Conservation (phyloP, 2,888 invertebrate genomes). For the Spialia ferax region DNA sequence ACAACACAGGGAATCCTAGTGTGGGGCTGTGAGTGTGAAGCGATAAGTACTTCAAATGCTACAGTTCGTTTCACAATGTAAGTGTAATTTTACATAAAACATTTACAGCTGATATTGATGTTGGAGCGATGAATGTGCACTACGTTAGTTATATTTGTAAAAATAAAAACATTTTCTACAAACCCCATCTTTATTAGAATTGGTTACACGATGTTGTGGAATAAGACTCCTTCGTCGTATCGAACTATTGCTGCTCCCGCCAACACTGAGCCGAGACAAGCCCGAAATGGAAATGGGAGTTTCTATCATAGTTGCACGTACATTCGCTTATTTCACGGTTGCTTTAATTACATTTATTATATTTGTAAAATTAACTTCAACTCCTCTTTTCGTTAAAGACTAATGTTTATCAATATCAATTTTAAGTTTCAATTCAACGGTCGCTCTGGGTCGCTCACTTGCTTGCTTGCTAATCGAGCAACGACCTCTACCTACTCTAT, state of each 20-base stretch:
- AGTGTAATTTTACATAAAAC: too few relatives aligned
- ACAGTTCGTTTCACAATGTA: too few relatives aligned
- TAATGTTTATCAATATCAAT: not conserved
- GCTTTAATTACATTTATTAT: slow-evolving; percentile 9
- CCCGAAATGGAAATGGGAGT: slow-evolving; percentile 68
- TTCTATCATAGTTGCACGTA: slow-evolving; percentile 61
- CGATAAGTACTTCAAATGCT: too few relatives aligned
- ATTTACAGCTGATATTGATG: too few relatives aligned
- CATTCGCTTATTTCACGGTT: slow-evolving; percentile 14
- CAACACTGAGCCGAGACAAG: slow-evolving; percentile 65
- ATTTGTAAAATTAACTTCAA: not conserved
- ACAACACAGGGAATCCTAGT: too few relatives aligned
- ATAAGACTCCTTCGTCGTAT: slow-evolving; percentile 71
- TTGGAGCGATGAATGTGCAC: too few relatives aligned
- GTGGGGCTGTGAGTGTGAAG: too few relatives aligned
- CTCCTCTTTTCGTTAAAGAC: not conserved
- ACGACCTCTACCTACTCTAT: too few relatives aligned
- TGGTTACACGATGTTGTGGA: slow-evolving; percentile 58
- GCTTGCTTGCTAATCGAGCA: too few relatives aligned
- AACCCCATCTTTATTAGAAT: slow-evolving; percentile 68
- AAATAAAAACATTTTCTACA: not conserved
- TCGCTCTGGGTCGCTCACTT: too few relatives aligned
- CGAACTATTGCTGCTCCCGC: slow-evolving; percentile 71
- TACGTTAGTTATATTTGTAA: too few relatives aligned
- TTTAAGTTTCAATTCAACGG: slow-evolving; percentile 14